These are phyloP conservation scores for Lycocorax pyrrhopterus DNA, from an alignment of 2,113 vertebrate species.

Conservation along the genomic window DNA sequence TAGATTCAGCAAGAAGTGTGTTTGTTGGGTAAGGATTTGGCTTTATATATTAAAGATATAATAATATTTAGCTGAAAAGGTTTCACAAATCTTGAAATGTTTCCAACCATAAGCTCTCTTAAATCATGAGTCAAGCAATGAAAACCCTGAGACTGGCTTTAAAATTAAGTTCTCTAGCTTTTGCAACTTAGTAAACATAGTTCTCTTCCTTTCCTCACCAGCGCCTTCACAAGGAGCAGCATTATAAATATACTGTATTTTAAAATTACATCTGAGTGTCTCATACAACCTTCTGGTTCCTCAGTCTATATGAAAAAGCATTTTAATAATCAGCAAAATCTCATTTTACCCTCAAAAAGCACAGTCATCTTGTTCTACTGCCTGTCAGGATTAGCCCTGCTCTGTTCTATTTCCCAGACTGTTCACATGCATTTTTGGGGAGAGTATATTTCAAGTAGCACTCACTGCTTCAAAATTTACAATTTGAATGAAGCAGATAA, in stretches of 20 bases:
- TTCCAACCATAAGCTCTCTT: conserved; percentile 16
- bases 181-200: not conserved
- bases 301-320: not conserved
- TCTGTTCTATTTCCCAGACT: not conserved
- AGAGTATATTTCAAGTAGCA: not conserved
- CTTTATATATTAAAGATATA: conserved; percentile 20
- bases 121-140: conserved; percentile 12
- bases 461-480: not conserved
- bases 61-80: conserved; percentile 44
- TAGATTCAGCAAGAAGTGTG: not conserved
- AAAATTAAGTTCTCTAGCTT: not conserved
- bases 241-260: not conserved
- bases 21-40: conserved; percentile 31
- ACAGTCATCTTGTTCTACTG: not conserved
- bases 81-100: conserved; percentile 30
- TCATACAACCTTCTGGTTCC: not conserved
- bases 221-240: not conserved
- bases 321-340: not conserved
- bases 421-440: not conserved
- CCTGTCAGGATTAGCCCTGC: not conserved
- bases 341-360: not conserved
- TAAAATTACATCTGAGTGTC: not conserved
- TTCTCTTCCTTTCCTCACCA: not conserved
- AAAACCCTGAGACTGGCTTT: not conserved
- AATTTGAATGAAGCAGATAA: not conserved